Base-by-base conservation (phyloP, 2,888 invertebrate species). In the Coelogynopora nodosa region DNA sequence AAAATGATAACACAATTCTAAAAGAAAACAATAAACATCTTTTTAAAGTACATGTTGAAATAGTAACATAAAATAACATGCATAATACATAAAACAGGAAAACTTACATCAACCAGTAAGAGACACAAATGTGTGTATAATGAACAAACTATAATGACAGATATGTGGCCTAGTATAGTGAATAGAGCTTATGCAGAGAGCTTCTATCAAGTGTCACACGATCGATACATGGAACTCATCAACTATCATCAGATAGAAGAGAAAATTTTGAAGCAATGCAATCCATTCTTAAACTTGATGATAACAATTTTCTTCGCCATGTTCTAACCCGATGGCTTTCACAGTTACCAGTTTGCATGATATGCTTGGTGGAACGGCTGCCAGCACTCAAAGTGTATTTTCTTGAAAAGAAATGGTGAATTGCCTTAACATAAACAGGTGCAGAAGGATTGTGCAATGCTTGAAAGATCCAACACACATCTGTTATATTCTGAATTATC, bases 291-390 rank as follows among this genome's bases (percentile, higher is more conserved):
- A 88, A 87, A 10, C 87, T 88, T 83, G 86, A 87, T 80, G 88
- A 88, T 31, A 84, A 88, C 28, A 13, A 88, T 82, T 88, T 88
- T 67, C 87, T 87, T 23, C 67, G 88, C 18, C 88, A 88, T 86
- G 87, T 89, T 13, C 85, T 88, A 31, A 87, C 67, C 74, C 84
- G 88, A 84, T 89, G 88, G 88, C 86, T 89, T 31, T 83, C 88
- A 84, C 84, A 88, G 29, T 0, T 88, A 0, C 87, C 88, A 74
- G 88, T 82, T 30, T 26, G 29, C 27, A 82, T n/a, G n/a, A n/a
- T 10, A 18, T 27, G 30, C 10, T 82, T 82, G 82, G 29, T 31
- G 2, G 5, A 82, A 31, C 82, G 28, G 31, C 31, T 82, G 18
- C 30, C 31, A 31, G 29, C 82, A 82, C 29, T 82, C 5, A 82